Percentiles rank a stretch among this genome's conserved stretches.
phyloP scores from a whole-genome alignment of 2,113 vertebrate genomes.

The Stictonetta naevosa region DNA sequence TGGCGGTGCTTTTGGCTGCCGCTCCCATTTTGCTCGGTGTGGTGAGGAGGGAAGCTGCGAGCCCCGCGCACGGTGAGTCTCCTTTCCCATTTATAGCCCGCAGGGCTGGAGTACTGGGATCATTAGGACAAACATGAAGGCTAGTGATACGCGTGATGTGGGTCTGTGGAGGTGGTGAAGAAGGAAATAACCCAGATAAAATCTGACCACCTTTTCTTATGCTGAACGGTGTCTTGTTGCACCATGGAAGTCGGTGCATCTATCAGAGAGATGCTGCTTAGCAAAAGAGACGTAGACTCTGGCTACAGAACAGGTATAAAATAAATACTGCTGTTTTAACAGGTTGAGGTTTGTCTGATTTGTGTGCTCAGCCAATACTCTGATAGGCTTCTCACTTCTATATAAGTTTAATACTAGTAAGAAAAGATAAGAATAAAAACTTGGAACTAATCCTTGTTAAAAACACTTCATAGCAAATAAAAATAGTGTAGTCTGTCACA shows the following conservation, averaged over 20 bases:
- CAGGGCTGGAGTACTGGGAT: neutral
- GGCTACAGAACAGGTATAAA: neutral
- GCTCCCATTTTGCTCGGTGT: neutral
- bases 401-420: neutral
- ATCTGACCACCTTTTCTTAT: neutral
- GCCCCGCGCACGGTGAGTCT: neutral
- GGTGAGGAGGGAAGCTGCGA: neutral
- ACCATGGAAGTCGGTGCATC: neutral
- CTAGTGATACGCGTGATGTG: neutral
- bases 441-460: neutral
- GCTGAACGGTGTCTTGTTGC: neutral
- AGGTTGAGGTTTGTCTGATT: neutral
- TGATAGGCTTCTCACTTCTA: neutral
- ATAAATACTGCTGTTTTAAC: neutral
- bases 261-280: neutral
- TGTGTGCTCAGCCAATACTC: neutral
- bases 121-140: neutral
- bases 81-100: conserved; percentile 12
- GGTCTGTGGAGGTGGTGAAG: neutral
- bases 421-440: neutral
- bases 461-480: neutral
- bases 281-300: fast-evolving
- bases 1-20: conserved; percentile 34
- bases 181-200: neutral
- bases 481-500: neutral